Evolutionary conservation across 2,113 vertebrate genomes (phyloP).

Genomic region (Vulpes vulpes): DNA sequence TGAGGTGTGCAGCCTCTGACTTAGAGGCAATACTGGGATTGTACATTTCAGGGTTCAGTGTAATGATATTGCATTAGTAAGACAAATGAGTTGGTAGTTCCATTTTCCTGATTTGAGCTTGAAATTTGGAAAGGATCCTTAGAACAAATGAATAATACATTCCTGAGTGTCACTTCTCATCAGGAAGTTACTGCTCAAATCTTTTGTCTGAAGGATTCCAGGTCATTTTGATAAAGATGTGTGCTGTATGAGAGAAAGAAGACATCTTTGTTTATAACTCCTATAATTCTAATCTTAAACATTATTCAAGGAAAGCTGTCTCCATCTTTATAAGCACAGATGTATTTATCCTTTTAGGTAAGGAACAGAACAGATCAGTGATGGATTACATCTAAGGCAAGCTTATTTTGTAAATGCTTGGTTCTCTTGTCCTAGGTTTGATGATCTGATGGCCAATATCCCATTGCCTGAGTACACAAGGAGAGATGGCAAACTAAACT

Average conservation of each 20-base stretch:
- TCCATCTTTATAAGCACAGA: background rate
- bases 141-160: background rate
- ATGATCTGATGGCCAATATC: slow-evolving; percentile 91
- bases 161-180: background rate
- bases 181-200: background rate
- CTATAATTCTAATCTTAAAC: background rate
- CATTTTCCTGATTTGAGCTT: background rate
- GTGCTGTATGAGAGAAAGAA: background rate
- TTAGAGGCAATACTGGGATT: background rate
- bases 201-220: background rate
- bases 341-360: background rate
- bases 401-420: slow-evolving; percentile 37
- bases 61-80: background rate
- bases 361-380: background rate
- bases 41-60: background rate
- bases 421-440: slow-evolving; percentile 85
- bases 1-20: background rate
- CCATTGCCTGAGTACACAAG: slow-evolving; percentile 91
- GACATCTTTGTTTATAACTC: background rate
- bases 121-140: slow-evolving; percentile 31
- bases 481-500: slow-evolving; percentile 90
- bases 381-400: background rate
- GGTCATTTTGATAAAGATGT: background rate
- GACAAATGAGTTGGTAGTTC: background rate
- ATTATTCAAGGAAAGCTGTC: background rate